Conservation (phyloP, 1,140 invertebrate species). For the Ceratina japonica region DNA sequence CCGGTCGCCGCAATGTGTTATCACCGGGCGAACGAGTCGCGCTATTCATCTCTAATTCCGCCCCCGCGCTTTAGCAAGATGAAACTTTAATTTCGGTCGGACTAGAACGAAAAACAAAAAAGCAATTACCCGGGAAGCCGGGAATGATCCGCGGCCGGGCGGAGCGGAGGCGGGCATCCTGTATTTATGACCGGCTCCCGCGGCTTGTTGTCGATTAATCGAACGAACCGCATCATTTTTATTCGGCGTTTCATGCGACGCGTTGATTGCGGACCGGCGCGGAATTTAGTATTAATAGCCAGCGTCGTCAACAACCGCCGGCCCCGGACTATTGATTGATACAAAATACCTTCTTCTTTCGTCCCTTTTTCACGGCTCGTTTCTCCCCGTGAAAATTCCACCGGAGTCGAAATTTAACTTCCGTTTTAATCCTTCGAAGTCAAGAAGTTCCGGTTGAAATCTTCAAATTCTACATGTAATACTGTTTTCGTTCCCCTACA, state of each 20-base stretch:
- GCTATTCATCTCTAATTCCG: slow-evolving; percentile 63
- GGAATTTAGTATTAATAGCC: slow-evolving; percentile 17
- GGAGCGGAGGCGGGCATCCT: not conserved
- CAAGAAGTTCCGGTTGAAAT: too few relatives aligned
- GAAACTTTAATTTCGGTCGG: slow-evolving; percentile 59
- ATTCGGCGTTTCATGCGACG: slow-evolving; percentile 16
- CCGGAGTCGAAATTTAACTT: too few relatives aligned
- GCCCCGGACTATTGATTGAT: not conserved
- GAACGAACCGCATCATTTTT: slow-evolving; percentile 44
- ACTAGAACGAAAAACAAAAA: slow-evolving; percentile 39
- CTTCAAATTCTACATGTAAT: too few relatives aligned
- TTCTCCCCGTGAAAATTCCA: not conserved
- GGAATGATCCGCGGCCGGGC: slow-evolving; percentile 23
- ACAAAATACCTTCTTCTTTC: not conserved
- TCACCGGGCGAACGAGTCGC: slow-evolving; percentile 61
- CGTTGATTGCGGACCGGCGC: slow-evolving; percentile 1
- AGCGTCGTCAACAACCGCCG: not conserved
- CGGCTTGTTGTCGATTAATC: slow-evolving; percentile 33
- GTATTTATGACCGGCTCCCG: slow-evolving; percentile 26
- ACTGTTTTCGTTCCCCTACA: too few relatives aligned
- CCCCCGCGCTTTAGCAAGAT: slow-evolving; percentile 54
- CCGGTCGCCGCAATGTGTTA: slow-evolving; percentile 64
- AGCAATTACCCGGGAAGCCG: slow-evolving; percentile 32
- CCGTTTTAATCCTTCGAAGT: too few relatives aligned
- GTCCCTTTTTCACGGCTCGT: not conserved